phyloP scores from a whole-genome alignment of 2,888 invertebrate genomes.

The Trissolcus japonicus region DNA sequence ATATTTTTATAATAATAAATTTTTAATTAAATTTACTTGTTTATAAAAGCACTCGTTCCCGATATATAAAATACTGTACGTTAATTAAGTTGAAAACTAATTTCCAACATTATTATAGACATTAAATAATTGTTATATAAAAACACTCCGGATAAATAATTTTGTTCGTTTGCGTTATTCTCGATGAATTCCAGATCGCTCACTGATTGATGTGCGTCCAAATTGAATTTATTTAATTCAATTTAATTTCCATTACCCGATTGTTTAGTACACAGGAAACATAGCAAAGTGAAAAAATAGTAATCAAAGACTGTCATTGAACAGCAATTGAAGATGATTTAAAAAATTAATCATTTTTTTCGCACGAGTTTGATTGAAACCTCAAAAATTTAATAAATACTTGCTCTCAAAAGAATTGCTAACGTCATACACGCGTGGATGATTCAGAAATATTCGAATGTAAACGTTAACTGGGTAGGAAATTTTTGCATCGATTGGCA shows the following conservation, averaged over 20 bases:
- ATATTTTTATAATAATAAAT: conserved; percentile 31
- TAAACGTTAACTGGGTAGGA: too few species aligned
- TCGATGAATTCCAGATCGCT: conserved; percentile 31
- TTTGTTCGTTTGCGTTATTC: conserved; percentile 26
- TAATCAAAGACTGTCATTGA: conserved; percentile 46
- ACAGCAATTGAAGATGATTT: conserved; percentile 42
- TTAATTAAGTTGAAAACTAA: conserved; percentile 49
- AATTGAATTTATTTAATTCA: conserved; percentile 40
- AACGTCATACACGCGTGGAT: too few species aligned
- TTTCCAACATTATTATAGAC: conserved; percentile 24
- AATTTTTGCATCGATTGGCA: too few species aligned
- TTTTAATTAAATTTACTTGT: conserved; percentile 36
- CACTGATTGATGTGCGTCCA: conserved; percentile 40
- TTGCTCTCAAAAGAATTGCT: conserved; percentile 9
- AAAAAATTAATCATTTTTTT: conserved; percentile 40
- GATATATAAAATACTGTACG: conserved; percentile 16
- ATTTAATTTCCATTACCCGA: conserved; percentile 44
- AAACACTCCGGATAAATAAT: conserved; percentile 37
- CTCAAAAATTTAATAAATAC: conserved; percentile 31
- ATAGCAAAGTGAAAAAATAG: conserved; percentile 47
- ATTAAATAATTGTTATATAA: conserved; percentile 42
- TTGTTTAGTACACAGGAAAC: conserved; percentile 42
- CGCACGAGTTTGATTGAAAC: conserved; percentile 25
- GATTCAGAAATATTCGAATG: too few species aligned
- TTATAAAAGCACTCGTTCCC: conserved; percentile 26